Conservation (phyloP, 2,888 invertebrate genomes). For the Callosobruchus maculatus region DNA sequence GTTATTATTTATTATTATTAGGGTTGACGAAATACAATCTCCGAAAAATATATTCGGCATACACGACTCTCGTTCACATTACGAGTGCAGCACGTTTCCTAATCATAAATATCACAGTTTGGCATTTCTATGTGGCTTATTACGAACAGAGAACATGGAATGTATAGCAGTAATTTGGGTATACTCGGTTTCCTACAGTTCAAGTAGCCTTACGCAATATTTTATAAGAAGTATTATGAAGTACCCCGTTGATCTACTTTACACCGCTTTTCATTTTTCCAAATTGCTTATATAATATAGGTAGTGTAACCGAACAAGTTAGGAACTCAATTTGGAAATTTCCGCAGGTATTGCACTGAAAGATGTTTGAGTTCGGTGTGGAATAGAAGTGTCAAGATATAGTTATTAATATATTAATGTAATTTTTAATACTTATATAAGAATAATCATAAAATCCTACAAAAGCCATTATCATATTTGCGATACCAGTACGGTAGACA, state of each 20-base stretch:
- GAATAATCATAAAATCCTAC: too few relatives aligned
- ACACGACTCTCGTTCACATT: not conserved
- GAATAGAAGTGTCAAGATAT: too few relatives aligned
- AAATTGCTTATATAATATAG: not conserved
- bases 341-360: not conserved
- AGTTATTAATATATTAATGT: too few relatives aligned
- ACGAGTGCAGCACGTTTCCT: not conserved
- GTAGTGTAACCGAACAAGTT: not conserved
- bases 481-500: too few relatives aligned
- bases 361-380: too few relatives aligned
- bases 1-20: not conserved
- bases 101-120: slow-evolving; percentile 1
- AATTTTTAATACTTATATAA: too few relatives aligned
- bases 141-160: not conserved
- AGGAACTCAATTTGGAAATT: not conserved
- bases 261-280: not conserved
- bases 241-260: not conserved
- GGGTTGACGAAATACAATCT: not conserved
- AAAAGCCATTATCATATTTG: too few relatives aligned
- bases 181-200: slow-evolving; percentile 20
- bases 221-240: not conserved
- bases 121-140: not conserved
- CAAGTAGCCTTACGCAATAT: not conserved
- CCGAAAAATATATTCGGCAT: not conserved
- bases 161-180: slow-evolving; percentile 3